A percentile compares a stretch with the other conserved stretches of the same genome.
phyloP scores from a whole-genome alignment of 1,140 invertebrate species.

The Zaprionus ghesquierei region DNA sequence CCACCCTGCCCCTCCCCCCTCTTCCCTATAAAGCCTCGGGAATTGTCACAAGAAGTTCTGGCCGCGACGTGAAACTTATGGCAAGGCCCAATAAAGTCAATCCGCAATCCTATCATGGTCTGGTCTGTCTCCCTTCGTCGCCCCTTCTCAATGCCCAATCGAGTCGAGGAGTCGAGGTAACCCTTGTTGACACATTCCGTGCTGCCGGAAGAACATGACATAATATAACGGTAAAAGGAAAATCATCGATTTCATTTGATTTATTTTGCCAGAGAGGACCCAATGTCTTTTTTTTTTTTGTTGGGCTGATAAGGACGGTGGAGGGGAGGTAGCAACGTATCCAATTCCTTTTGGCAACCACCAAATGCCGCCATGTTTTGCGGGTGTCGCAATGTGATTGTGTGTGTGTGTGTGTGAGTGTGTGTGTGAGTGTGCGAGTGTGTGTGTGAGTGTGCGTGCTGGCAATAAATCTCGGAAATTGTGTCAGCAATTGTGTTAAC shows the following conservation, averaged over 20 bases:
- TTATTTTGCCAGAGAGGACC: slow-evolving; percentile 44
- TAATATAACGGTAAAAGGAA: slow-evolving; percentile 79
- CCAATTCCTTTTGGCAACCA: slow-evolving; percentile 28
- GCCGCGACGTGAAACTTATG: not conserved
- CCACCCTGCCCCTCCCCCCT: not conserved
- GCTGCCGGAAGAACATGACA: slow-evolving; percentile 68
- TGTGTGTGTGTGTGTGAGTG: not conserved
- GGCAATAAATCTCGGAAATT: slow-evolving; percentile 79
- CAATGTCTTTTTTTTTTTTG: slow-evolving; percentile 30
- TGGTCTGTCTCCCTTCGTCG: not conserved
- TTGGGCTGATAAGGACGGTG: no score
- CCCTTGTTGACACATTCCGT: slow-evolving; percentile 30
- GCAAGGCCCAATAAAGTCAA: not conserved
- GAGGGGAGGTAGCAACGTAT: no score
- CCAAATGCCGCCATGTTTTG: slow-evolving; percentile 34
- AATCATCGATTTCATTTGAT: slow-evolving; percentile 80
- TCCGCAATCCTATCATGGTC: slow-evolving; percentile 4
- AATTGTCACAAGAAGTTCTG: not conserved
- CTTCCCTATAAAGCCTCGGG: not conserved
- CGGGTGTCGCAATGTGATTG: slow-evolving; percentile 14
- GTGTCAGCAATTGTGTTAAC: slow-evolving; percentile 77
- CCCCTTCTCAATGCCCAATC: not conserved
- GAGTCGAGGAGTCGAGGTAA: slow-evolving; percentile 2
- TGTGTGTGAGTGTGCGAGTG: slow-evolving; percentile 24
- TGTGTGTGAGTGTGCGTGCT: slow-evolving; percentile 34